A percentile compares a stretch with the other conserved stretches of the same genome.
Evolutionary conservation across 2,888 invertebrate species (phyloP).

Genomic region (Eilema sororculum): DNA sequence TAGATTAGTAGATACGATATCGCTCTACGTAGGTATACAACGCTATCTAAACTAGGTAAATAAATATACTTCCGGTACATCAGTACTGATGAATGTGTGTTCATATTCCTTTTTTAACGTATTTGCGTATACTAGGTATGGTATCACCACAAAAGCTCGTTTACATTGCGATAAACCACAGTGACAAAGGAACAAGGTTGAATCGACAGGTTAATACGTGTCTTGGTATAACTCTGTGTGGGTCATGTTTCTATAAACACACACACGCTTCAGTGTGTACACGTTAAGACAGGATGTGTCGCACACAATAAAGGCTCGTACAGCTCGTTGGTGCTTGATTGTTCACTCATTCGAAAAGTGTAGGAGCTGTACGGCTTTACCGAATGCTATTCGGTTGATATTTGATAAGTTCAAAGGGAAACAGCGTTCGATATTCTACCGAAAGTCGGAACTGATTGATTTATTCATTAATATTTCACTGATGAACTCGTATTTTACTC

Average conservation of each 20-base stretch:
- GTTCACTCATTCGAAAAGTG: constrained; percentile 53
- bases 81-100: constrained; percentile 32
- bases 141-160: constrained; percentile 71
- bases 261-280: constrained; percentile 39
- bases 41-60: constrained; percentile 45
- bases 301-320: constrained; percentile 46
- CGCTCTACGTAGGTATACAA: constrained; percentile 19
- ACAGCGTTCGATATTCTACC: constrained; percentile 23
- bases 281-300: constrained; percentile 60
- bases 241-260: constrained; percentile 40
- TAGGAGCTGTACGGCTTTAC: constrained; percentile 36
- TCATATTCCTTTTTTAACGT: constrained; percentile 41
- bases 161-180: constrained; percentile 73
- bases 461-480: not conserved
- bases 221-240: constrained; percentile 60
- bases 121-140: constrained; percentile 61
- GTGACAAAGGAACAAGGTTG: constrained; percentile 76
- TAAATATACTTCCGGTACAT: constrained; percentile 43
- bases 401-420: constrained; percentile 37
- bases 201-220: constrained; percentile 82
- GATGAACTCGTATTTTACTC: not conserved
- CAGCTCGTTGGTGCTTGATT: constrained; percentile 47
- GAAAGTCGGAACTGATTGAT: not conserved
- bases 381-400: constrained; percentile 32
- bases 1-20: constrained; percentile 2